Conservation (phyloP, 1,140 invertebrate genomes). For the Stratiolaelaps scimitus region DNA sequence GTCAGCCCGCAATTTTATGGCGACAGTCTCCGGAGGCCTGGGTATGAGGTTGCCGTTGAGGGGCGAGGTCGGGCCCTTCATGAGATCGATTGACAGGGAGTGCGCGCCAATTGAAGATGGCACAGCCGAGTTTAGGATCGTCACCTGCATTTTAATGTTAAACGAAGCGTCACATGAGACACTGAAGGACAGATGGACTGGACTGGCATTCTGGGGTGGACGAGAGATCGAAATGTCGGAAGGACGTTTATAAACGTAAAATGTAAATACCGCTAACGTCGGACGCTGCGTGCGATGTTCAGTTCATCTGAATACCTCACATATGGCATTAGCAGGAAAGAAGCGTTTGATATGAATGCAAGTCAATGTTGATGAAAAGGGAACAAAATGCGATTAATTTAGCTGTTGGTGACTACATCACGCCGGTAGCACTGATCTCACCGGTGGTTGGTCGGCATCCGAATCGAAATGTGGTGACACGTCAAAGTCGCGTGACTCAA, state of each 20-base stretch:
- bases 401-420: too few species aligned
- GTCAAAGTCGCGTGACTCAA: conserved; percentile 66
- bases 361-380: too few species aligned
- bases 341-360: too few species aligned
- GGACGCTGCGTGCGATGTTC: too few species aligned
- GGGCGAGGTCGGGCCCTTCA: conserved; percentile 4
- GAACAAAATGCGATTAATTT: too few species aligned
- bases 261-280: too few species aligned
- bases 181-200: neutral
- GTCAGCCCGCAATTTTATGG: conserved; percentile 58
- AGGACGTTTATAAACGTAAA: too few species aligned
- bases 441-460: conserved; percentile 16
- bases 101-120: neutral
- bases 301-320: too few species aligned
- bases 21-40: conserved; percentile 46
- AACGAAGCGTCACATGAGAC: neutral
- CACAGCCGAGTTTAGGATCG: conserved; percentile 10
- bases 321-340: too few species aligned
- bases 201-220: neutral
- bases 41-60: conserved; percentile 31
- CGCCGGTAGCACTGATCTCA: neutral
- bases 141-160: neutral
- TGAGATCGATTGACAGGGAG: conserved; percentile 11
- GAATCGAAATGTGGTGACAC: conserved; percentile 49
- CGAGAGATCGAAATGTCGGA: neutral